Evolutionary conservation across 2,888 invertebrate species (phyloP).

Genomic region (Odontothrips loti): DNA sequence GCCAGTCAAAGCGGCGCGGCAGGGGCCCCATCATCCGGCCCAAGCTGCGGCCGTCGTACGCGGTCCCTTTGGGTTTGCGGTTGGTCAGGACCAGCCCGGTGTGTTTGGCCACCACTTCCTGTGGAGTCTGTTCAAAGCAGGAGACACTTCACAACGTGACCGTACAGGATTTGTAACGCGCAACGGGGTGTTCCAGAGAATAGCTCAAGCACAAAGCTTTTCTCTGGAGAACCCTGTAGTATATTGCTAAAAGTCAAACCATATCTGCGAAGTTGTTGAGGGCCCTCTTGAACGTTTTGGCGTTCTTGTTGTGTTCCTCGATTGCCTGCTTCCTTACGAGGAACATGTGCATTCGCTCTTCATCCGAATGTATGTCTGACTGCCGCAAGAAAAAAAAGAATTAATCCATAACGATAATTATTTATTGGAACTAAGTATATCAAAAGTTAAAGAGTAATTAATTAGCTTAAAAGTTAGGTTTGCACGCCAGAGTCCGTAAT

Average conservation of each 20-base stretch:
- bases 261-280: background rate
- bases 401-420: too few relatives aligned
- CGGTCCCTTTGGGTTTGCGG: background rate
- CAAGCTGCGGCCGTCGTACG: background rate
- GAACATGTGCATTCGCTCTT: constrained; percentile 8
- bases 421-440: too few relatives aligned
- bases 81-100: background rate
- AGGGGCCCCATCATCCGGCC: background rate
- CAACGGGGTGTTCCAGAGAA: too few relatives aligned
- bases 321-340: background rate
- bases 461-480: too few relatives aligned
- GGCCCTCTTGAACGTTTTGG: background rate
- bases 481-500: too few relatives aligned
- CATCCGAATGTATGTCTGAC: background rate
- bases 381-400: background rate
- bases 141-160: too few relatives aligned
- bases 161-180: too few relatives aligned
- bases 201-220: too few relatives aligned
- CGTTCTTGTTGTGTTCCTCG: background rate
- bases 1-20: constrained; percentile 10
- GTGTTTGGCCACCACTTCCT: background rate
- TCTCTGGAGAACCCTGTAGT: background rate
- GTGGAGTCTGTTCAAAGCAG: background rate
- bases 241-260: background rate
- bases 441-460: too few relatives aligned